These are phyloP conservation scores for Myotis lucifugus DNA, from an alignment of 2,113 vertebrate genomes.

Conservation along the genomic window DNA sequence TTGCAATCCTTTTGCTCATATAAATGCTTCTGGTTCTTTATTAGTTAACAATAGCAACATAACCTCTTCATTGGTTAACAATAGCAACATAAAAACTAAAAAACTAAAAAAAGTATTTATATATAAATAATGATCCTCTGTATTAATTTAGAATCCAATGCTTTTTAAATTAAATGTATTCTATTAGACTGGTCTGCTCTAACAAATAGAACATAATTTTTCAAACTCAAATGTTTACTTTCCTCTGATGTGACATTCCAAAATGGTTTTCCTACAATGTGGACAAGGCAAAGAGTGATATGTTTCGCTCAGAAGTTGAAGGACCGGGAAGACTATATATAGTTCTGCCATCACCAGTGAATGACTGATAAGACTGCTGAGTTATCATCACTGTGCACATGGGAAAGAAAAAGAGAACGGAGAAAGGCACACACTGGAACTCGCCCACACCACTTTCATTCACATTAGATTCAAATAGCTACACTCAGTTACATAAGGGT, in stretches of 20 bases:
- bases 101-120: background rate
- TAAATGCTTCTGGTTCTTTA: background rate
- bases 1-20: background rate
- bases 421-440: background rate
- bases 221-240: background rate
- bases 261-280: background rate
- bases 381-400: background rate
- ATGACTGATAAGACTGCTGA: background rate
- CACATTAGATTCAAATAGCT: background rate
- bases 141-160: background rate
- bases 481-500: background rate
- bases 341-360: background rate
- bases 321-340: background rate
- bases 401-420: background rate
- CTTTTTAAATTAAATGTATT: background rate
- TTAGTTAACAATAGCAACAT: background rate
- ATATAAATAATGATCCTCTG: background rate
- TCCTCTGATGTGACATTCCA: background rate
- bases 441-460: background rate
- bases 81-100: background rate
- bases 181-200: background rate
- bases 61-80: background rate
- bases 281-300: background rate
- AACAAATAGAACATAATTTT: background rate
- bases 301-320: background rate